Percentiles rank a stretch among this genome's conserved stretches.
These are phyloP conservation scores for Psittacula echo DNA, from an alignment of 2,797 vertebrate species.

Conservation along the genomic window DNA sequence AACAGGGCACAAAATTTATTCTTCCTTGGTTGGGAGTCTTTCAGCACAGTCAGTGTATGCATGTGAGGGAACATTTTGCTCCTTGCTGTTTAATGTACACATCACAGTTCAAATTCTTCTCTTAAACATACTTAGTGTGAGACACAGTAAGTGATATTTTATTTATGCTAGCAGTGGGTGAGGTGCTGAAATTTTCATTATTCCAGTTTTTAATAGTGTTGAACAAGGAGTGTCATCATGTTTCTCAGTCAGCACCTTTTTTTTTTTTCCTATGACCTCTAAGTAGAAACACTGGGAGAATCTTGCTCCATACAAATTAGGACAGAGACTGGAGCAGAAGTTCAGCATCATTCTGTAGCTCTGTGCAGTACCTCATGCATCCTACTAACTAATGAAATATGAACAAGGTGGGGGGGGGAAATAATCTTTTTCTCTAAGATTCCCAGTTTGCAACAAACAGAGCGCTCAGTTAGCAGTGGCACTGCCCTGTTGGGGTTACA, in stretches of 20 bases:
- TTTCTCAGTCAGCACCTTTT: background rate
- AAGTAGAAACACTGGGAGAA: background rate
- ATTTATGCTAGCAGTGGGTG: background rate
- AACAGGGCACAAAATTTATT: background rate
- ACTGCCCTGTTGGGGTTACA: background rate
- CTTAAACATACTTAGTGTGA: background rate
- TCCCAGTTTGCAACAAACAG: background rate
- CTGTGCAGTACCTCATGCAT: background rate
- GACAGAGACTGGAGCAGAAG: background rate
- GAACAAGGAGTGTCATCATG: background rate
- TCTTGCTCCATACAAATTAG: constrained; percentile 20
- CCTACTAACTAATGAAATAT: constrained; percentile 25
- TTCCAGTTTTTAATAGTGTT: background rate
- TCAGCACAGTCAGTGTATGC: background rate
- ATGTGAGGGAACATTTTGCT: background rate
- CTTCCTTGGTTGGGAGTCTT: background rate
- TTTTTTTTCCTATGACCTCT: background rate
- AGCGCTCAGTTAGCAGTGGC: background rate
- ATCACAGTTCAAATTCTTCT: background rate
- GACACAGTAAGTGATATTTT: background rate
- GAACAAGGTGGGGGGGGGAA: background rate
- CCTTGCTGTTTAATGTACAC: background rate
- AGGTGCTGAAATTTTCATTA: constrained; percentile 18
- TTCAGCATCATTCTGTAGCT: background rate
- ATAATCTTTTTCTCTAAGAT: background rate